Evolutionary conservation across 30 jellyfish, hydroid and myxozoan species (phyloP).

Genomic region (Phacellophora camtschatica): DNA sequence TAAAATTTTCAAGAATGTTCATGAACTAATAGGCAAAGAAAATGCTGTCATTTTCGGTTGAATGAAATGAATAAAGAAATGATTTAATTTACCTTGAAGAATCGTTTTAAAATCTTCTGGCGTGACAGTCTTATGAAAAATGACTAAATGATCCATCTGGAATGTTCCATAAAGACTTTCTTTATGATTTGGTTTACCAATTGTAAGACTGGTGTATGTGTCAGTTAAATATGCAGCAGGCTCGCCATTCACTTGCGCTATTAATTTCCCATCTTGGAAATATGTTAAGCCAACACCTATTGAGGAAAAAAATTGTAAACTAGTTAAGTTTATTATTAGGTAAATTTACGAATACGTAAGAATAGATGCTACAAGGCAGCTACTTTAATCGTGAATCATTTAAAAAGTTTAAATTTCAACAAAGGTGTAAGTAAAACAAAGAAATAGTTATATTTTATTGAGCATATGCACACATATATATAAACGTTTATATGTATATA

Average conservation of each 20-base stretch:
- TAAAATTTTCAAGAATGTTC: no score
- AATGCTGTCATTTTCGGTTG: no score
- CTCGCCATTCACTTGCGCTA: constrained; percentile 38
- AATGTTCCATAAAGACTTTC: constrained; percentile 82
- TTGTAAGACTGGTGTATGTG: constrained; percentile 72
- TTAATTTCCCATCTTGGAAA: constrained; percentile 49
- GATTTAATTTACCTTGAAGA: constrained; percentile 25
- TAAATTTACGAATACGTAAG: background rate
- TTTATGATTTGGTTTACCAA: constrained; percentile 92
- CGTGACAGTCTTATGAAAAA: constrained; percentile 54
- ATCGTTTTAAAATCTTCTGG: constrained; percentile 33
- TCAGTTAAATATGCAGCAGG: constrained; percentile 63
- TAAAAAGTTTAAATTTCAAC: no score
- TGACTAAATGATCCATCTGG: constrained; percentile 80
- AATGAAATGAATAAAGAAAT: no score
- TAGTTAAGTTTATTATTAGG: background rate
- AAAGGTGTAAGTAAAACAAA: no score
- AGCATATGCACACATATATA: no score
- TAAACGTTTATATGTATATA: no score
- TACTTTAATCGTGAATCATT: no score
- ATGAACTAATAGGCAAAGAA: no score
- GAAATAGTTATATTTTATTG: no score
- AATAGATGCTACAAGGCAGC: background rate
- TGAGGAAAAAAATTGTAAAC: background rate
- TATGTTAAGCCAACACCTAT: constrained; percentile 49